These are phyloP conservation scores for Tridacna gigas DNA, from an alignment of 2,888 invertebrate genomes.

Conservation along the genomic window DNA sequence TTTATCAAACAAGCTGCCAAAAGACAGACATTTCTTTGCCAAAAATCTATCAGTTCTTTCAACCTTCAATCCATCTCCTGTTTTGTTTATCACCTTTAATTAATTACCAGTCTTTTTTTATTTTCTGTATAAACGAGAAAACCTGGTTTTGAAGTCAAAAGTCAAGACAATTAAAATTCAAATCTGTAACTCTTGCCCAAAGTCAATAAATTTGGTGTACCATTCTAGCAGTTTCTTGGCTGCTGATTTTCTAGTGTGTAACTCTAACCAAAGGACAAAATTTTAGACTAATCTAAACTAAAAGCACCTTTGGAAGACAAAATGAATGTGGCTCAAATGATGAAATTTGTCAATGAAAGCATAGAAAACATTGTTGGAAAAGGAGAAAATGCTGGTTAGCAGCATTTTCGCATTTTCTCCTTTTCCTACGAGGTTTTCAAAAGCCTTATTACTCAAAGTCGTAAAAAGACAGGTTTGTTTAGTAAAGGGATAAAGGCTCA, in stretches of 20 bases:
- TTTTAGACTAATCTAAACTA: too few species aligned
- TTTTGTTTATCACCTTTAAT: constrained; percentile 29
- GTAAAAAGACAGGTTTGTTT: too few species aligned
- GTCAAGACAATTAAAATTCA: constrained; percentile 28
- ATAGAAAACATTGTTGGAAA: too few species aligned
- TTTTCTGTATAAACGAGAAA: constrained; percentile 23
- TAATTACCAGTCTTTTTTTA: constrained; percentile 24
- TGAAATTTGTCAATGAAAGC: too few species aligned
- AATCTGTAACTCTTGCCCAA: neutral
- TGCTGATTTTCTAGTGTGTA: neutral
- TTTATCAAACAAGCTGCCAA: constrained; percentile 18
- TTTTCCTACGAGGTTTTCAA: too few species aligned
- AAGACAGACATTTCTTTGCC: constrained; percentile 21
- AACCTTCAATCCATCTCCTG: constrained; percentile 21
- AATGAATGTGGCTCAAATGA: too few species aligned
- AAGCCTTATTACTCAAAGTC: too few species aligned
- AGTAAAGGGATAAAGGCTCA: too few species aligned
- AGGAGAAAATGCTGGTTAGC: too few species aligned
- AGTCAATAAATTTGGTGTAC: constrained; percentile 15
- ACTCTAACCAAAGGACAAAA: too few species aligned
- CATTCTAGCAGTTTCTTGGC: constrained; percentile 14
- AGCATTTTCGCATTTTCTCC: too few species aligned
- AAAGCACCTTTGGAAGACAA: too few species aligned
- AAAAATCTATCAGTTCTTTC: constrained; percentile 25
- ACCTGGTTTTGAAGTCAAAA: constrained; percentile 27